Conservation (phyloP, 2,113 vertebrate species). For the Mus spicilegus region DNA sequence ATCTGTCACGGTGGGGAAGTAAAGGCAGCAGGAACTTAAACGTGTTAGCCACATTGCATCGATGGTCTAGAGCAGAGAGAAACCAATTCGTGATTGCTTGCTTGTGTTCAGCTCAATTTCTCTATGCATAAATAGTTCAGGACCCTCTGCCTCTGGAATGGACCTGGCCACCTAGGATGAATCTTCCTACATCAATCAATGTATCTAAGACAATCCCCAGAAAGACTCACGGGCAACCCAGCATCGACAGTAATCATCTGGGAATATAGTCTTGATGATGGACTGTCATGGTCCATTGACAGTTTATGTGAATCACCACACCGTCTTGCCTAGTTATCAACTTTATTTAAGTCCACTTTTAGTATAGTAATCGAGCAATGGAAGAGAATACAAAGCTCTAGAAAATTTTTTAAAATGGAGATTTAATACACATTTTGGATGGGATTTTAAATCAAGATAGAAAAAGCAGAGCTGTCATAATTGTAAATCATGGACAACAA, state of each 20-base stretch:
- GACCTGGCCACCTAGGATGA: too few relatives aligned
- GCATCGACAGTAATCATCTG: too few relatives aligned
- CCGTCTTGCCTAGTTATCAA: background rate
- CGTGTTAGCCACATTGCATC: background rate
- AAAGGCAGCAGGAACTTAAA: background rate
- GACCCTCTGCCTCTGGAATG: too few relatives aligned
- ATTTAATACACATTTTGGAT: conserved; percentile 2
- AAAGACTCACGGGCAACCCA: background rate
- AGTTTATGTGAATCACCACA: too few relatives aligned
- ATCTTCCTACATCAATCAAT: background rate
- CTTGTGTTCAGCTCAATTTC: background rate
- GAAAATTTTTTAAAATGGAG: background rate
- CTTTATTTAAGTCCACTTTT: conserved; percentile 28
- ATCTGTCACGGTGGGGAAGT: background rate
- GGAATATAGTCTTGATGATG: too few relatives aligned
- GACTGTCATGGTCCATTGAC: too few relatives aligned
- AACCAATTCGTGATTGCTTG: fast-evolving
- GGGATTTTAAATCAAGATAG: conserved; percentile 10
- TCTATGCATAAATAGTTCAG: background rate
- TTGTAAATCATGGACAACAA: background rate
- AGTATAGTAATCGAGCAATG: background rate
- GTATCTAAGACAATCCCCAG: background rate
- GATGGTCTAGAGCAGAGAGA: background rate
- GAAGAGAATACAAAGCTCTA: background rate
- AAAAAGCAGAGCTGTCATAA: background rate